Base-by-base conservation (phyloP, 2,888 invertebrate species). In the Sialis lutaria region DNA sequence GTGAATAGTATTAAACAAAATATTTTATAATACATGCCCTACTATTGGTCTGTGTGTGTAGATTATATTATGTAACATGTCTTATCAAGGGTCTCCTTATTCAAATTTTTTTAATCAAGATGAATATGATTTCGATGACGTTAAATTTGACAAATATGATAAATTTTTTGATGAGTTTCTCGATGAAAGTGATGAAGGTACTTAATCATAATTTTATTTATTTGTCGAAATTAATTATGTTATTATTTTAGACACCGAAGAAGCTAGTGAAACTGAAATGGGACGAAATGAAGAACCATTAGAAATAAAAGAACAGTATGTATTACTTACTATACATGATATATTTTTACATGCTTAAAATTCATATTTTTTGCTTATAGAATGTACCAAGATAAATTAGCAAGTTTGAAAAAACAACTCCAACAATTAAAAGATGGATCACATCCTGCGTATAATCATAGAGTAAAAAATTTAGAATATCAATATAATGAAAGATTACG, bases 231-330 rank as follows among this genome's bases (percentile, higher is more conserved):
- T 12, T 7, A 33, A 32, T 6, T 33, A 44, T 50, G 48, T n/a
- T n/a, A n/a, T n/a, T n/a, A n/a, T n/a, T n/a, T n/a, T 50, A 83
- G 93, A 93, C 63, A 95, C 95, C 0, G 95, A 93, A 66, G 95
- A 95, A 69, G 93, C 93, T 0, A 92, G 92, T 65, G 95, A 95
- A 66, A 88, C 90, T n/a, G 93, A 93, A 56, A 78, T 82, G 67
- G 82, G 85, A 39, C 79, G 83, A 58, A 77, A 79, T 54, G 83
- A 84, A 60, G 83, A 83, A 56, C 84, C 82, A 33, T 74, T 82
- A 32, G 89, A 88, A 68, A 82, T 88, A 49, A 89, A 88, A 64
- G 89, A 90, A 66, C 88, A 88, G 84, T 85, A 65, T 73, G 80
- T 70, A 32, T 40, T 8, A 35, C n/a, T n/a, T n/a, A n/a, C n/a